Percentiles rank a stretch among this genome's conserved stretches.
phyloP scores from a whole-genome alignment of 2,113 vertebrate genomes.

The Phyllostomus discolor region DNA sequence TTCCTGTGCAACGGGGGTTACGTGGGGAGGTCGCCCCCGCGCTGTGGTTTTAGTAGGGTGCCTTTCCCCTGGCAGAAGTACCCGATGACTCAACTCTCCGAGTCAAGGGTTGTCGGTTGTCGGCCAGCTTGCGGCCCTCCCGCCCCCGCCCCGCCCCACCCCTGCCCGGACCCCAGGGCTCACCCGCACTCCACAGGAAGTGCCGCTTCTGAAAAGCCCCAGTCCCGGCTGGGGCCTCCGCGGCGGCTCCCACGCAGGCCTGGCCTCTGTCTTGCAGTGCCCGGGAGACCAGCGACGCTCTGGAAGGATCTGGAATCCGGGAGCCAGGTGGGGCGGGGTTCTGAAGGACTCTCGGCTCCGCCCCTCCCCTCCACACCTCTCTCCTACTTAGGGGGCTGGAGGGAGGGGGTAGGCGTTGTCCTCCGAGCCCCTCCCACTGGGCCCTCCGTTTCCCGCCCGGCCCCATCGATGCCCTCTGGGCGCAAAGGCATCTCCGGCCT shows the following conservation, averaged over 20 bases:
- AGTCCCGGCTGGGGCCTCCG: too few species aligned
- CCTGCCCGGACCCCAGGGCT: background rate
- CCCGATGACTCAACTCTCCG: background rate
- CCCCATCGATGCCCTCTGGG: rapidly evolving
- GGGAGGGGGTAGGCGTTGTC: too few species aligned
- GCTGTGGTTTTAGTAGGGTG: background rate
- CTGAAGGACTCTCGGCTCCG: background rate
- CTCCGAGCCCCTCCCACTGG: rapidly evolving
- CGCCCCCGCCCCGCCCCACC: background rate
- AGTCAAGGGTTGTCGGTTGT: background rate
- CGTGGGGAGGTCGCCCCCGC: rapidly evolving
- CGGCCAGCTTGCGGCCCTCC: background rate
- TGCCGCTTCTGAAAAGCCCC: background rate
- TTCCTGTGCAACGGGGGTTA: background rate
- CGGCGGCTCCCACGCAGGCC: background rate
- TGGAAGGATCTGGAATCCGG: background rate
- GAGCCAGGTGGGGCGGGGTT: background rate
- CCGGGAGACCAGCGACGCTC: background rate
- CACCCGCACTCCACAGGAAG: background rate
- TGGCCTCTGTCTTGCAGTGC: background rate
- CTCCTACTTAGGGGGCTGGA: background rate
- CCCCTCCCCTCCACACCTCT: too few species aligned
- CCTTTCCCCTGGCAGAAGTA: background rate
- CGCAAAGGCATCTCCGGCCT: background rate
- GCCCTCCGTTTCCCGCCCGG: rapidly evolving